phyloP scores from a whole-genome alignment of 1,140 invertebrate genomes.

The Orchesella cincta region DNA sequence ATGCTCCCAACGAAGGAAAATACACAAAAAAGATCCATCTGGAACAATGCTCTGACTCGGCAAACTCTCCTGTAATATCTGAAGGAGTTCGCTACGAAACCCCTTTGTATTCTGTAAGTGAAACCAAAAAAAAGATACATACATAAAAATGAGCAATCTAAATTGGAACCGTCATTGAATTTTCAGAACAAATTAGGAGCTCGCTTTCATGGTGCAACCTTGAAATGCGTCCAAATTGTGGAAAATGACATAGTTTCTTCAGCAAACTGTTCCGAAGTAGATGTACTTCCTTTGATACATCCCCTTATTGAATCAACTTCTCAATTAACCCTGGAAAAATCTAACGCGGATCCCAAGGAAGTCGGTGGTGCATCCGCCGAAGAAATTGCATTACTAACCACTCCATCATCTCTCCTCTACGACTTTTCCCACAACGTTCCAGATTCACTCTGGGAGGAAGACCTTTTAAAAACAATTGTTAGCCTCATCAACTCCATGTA shows the following conservation, averaged over 20 bases:
- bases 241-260: not conserved
- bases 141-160: too few relatives aligned
- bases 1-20: not conserved
- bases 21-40: not conserved
- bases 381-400: not conserved
- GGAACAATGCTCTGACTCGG: not conserved
- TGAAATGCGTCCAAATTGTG: not conserved
- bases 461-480: not conserved
- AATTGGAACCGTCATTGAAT: too few relatives aligned
- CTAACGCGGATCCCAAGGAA: not conserved
- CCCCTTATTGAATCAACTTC: not conserved
- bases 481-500: not conserved
- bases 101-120: not conserved
- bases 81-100: not conserved
- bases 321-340: not conserved
- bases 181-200: too few relatives aligned
- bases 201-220: not conserved
- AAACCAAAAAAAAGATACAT: too few relatives aligned
- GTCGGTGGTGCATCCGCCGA: not conserved
- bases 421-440: not conserved
- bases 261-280: not conserved
- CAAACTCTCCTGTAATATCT: not conserved
- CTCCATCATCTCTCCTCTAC: not conserved
- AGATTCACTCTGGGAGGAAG: not conserved
- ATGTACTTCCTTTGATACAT: not conserved